Evolutionary conservation across 2,888 invertebrate genomes (phyloP), one percentile per base, ranked within the genome.

Genomic region (Tuta absoluta): DNA sequence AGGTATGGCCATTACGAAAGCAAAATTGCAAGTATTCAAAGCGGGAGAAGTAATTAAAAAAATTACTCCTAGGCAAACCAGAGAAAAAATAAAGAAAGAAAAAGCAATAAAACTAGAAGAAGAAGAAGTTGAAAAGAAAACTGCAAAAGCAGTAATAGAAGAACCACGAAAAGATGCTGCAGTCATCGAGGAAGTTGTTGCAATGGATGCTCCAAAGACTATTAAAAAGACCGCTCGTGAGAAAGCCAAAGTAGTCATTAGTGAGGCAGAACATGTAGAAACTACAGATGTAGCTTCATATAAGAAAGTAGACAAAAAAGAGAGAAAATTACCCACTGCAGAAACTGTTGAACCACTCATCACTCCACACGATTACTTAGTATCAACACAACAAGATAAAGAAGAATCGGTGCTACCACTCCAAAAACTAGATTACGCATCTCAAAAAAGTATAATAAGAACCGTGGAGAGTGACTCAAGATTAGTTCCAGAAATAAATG

Each of bases 1-100:
- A 66, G 98, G 98, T 59, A 93, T 95, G 87, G 95, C 95, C 33
- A 92, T 94, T 61, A 95, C 96, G 0, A 95, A 95, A 85, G 96
- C 95, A 8, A 95, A 95, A 82, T 87, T 98, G 56, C 94, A 94
- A 77, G 94, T 97, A 53, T 90, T 90, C 62, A 92, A 94, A 69
- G 87, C 87, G 73, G 84, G 89, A 49, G 85, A 91, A 82, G 89
- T 87, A 49, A 82, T 87, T 71, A 89, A 85, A 72, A 87, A 88
- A 71, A 82, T 81, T 71, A 77, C 76, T 63, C 88, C 87, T 23
- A 89, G 91, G 77, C 89, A 92, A 77, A 78, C 87, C 58, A 87
- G 87, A 73, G 92, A 93, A 76, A 92, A 89, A 73, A 71, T 85
- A 4, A 89, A 89, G 69, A 84, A 87, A 63, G 91, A 92, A 58